These are phyloP conservation scores for Halocynthia aurantium DNA, from an alignment of 23 tunicate genomes.

Conservation along the genomic window DNA sequence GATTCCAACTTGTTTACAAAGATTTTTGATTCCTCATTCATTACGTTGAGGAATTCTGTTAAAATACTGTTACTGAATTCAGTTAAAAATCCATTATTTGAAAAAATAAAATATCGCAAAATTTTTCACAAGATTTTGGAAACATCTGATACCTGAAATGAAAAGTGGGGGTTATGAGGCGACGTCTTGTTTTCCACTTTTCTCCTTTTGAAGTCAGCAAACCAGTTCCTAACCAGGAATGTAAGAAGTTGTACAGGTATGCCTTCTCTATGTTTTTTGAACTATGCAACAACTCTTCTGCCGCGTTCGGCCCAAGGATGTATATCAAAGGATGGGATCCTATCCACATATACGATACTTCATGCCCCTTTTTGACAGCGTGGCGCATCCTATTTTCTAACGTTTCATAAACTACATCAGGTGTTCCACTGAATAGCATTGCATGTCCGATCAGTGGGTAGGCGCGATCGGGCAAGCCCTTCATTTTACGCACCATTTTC, in stretches of 20 bases:
- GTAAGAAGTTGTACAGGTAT: slow-evolving; percentile 47
- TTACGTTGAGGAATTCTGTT: slow-evolving; percentile 5
- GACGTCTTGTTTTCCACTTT: slow-evolving; percentile 86
- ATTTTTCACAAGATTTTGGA: too few species aligned
- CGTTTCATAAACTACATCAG: slow-evolving; percentile 5
- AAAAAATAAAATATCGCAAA: not conserved
- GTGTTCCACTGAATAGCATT: not conserved
- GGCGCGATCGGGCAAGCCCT: slow-evolving; percentile 12
- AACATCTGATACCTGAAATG: slow-evolving; percentile 42
- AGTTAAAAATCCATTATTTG: not conserved
- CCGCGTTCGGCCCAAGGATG: slow-evolving; percentile 64
- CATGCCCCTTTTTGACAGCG: not conserved
- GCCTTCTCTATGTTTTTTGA: slow-evolving; percentile 74
- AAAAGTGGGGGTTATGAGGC: slow-evolving; percentile 89
- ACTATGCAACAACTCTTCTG: slow-evolving; percentile 59
- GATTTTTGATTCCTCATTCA: slow-evolving; percentile 35
- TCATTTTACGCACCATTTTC: not conserved
- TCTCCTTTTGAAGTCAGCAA: slow-evolving; percentile 68
- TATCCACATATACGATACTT: slow-evolving; percentile 30
- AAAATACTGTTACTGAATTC: slow-evolving; percentile 4
- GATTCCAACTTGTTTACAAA: slow-evolving; percentile 23
- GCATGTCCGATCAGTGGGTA: slow-evolving; percentile 30
- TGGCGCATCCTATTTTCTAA: too few species aligned
- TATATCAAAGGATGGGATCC: slow-evolving; percentile 59
- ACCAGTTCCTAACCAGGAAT: slow-evolving; percentile 86